Evolutionary conservation across 2,113 vertebrate genomes (phyloP), one percentile per base, ranked within the genome.

Genomic region (Lonchura striata): DNA sequence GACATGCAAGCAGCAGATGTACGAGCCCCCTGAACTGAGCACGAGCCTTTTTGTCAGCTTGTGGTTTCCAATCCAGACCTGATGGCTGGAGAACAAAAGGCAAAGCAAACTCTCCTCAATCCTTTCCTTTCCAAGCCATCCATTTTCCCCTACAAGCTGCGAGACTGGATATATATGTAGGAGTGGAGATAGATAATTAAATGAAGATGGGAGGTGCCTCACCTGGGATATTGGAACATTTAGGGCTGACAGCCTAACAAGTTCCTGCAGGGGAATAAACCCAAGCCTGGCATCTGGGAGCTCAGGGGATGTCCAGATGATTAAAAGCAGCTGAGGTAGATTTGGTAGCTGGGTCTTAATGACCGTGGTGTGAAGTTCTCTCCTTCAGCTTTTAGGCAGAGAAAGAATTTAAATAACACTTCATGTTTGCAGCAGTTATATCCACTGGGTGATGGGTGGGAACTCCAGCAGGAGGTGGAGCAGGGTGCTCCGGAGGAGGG

Each of bases 161-260:
- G 53, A 65, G 71, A 11, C 14, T 23, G 6, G n/a, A 9, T 6
- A 7, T 15, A 1, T 16, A 2, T 4, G 35, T 18, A 42, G 14
- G 33, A 57, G 42, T 20, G 37, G 8, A 56, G 65, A 7, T 3
- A 19, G 25, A 31, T 87, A 82, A 95, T 89, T 22, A 56, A 95
- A 95, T 78, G 44, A 92, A 63, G 61, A 84, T 82, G 95, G 79
- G 76, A 70, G 56, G 91, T 74, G 80, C 64, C 47, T 97, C 91
- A 95, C 80, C 82, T 88, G 88, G 79, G 56, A n/a, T 83, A 70
- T 54, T 30, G 60, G 92, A 77, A 86, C 86, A 83, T 47, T 31
- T 10, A 23, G 76, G 64, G 59, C 75, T 93, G 94, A 91, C 90
- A 94, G 90, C 79, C 88, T 91, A 68, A 94, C 92, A 90, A 87